Percentiles rank a stretch among this genome's conserved stretches.
phyloP scores from a whole-genome alignment of 30 jellyfish, hydroid and myxozoan species.

The Chrysaora quinquecirrha region DNA sequence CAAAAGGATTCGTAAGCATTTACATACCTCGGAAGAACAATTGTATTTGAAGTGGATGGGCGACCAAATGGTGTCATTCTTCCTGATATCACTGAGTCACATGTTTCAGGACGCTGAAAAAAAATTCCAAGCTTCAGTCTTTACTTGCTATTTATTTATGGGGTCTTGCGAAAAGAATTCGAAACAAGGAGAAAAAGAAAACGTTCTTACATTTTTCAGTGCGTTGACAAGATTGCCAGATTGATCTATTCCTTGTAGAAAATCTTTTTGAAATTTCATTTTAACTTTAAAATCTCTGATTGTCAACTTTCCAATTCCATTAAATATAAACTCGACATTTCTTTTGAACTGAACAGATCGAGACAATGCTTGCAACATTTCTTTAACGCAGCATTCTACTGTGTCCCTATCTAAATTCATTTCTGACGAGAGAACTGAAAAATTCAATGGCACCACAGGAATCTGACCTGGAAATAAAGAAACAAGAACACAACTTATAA shows the following conservation, averaged over 20 bases:
- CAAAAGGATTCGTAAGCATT: not conserved
- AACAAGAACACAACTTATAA: no score
- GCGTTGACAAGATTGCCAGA: conserved; percentile 78
- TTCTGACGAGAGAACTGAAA: conserved; percentile 79
- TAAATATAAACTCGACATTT: conserved; percentile 67
- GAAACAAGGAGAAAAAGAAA: no score
- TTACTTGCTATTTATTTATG: no score
- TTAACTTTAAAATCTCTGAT: conserved; percentile 78
- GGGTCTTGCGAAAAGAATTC: no score
- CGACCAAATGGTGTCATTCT: conserved; percentile 56
- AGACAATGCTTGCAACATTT: conserved; percentile 87
- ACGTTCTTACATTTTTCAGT: conserved; percentile 74
- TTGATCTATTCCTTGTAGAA: conserved; percentile 82
- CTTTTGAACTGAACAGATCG: conserved; percentile 70
- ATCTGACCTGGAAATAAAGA: conserved; percentile 75
- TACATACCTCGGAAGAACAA: conserved; percentile 73
- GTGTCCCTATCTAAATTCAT: conserved; percentile 75
- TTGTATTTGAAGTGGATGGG: conserved; percentile 49
- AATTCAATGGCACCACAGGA: conserved; percentile 87
- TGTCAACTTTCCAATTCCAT: conserved; percentile 79
- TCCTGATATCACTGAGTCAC: conserved; percentile 77
- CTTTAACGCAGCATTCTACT: conserved; percentile 93
- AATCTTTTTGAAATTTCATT: conserved; percentile 89
- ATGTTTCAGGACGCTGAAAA: conserved; percentile 84
- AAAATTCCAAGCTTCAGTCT: no score